These are phyloP conservation scores for Drosophila meridiana DNA, from an alignment of 2,888 invertebrate genomes.

Conservation along the genomic window DNA sequence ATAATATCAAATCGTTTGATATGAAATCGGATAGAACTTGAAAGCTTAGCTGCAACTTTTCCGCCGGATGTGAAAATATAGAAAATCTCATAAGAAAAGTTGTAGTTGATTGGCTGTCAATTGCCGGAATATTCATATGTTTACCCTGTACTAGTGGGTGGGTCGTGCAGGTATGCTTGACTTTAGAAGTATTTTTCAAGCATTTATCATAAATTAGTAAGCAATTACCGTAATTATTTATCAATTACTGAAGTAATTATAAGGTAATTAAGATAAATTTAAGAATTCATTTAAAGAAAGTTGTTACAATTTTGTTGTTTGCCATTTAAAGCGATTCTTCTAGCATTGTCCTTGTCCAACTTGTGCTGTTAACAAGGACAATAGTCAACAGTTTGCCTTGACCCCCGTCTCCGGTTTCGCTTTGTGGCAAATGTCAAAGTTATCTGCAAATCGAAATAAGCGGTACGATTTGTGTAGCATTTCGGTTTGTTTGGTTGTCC, in stretches of 20 bases:
- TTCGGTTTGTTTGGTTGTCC: conserved; percentile 38
- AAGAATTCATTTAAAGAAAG: rapidly evolving
- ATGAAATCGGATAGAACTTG: conserved; percentile 58
- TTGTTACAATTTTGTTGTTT: too few species aligned
- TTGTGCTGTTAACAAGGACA: conserved; percentile 36
- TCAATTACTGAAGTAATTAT: background rate
- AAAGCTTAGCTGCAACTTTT: conserved; percentile 31
- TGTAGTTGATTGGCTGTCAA: conserved; percentile 45
- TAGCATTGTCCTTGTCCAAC: background rate
- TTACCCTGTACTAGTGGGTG: conserved; percentile 10
- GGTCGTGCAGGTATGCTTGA: background rate
- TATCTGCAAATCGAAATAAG: conserved; percentile 51
- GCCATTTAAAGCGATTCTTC: background rate
- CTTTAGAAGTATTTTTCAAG: too few species aligned
- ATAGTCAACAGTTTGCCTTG: conserved; percentile 13
- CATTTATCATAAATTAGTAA: background rate
- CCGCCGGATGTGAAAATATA: conserved; percentile 62
- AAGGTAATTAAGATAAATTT: background rate
- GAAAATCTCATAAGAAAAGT: conserved; percentile 11
- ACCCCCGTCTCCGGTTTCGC: background rate
- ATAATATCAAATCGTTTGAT: conserved; percentile 32
- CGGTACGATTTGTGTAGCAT: conserved; percentile 54
- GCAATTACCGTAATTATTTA: background rate
- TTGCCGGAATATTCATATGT: conserved; percentile 22
- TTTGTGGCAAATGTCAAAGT: conserved; percentile 44